Conservation (phyloP, 2,797 vertebrate species). For the Rhabdophis nuchalis region DNA sequence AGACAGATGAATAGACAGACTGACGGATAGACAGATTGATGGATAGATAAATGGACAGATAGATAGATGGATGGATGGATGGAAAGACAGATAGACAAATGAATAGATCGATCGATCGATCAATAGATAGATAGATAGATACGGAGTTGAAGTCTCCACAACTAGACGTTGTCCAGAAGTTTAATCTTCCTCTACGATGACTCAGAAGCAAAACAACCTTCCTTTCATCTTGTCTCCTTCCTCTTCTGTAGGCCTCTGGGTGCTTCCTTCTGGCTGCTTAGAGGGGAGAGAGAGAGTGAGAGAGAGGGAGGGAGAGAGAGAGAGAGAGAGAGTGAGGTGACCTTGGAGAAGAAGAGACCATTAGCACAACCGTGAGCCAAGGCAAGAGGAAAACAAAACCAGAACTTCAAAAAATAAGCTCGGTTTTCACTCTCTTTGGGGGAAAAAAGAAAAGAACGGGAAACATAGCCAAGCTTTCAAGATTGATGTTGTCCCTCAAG, state of each 20-base stretch:
- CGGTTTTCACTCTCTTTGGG: background rate
- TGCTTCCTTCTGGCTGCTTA: background rate
- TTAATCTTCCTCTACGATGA: rapidly evolving
- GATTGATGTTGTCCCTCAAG: background rate
- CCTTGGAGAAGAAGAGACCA: background rate
- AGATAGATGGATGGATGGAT: no score
- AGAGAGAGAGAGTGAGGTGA: background rate
- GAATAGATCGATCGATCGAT: no score
- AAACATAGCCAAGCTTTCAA: background rate
- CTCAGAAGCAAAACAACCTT: background rate
- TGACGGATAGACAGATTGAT: no score
- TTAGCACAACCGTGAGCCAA: background rate
- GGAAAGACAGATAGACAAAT: no score
- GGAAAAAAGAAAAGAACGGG: background rate
- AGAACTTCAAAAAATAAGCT: background rate
- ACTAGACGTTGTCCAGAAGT: background rate
- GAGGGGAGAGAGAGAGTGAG: background rate
- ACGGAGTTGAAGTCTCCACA: background rate
- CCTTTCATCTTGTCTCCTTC: background rate
- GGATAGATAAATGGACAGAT: no score
- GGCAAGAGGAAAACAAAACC: background rate
- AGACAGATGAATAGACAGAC: slow-evolving; percentile 23
- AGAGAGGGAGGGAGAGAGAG: no score
- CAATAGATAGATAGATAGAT: no score
- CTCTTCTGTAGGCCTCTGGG: background rate